Base-by-base conservation (phyloP, 2,113 vertebrate genomes). In the Rhombomys opimus region DNA sequence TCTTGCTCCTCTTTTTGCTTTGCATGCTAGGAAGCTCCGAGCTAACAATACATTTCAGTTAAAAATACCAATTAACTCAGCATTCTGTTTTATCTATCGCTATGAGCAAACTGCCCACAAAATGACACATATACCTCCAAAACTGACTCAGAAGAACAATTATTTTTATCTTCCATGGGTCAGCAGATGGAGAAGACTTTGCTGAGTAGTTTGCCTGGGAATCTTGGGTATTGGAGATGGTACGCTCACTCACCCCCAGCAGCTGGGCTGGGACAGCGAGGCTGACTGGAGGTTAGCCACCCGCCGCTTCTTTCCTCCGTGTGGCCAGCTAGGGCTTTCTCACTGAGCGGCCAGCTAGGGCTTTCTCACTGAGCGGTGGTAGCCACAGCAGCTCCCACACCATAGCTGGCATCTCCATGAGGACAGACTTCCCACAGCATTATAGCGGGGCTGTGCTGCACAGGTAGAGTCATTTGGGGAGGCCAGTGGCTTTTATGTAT, bases 1-100 rank as follows among this genome's bases (percentile, higher is more conserved):
- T 38, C 30, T 23, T n/a, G 38, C 0, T 92, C 46, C 85, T 27
- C 54, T 95, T 93, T 94, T 92, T 82, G 27, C 92, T 97, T 65
- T 61, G 68, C 61, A 23, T 87, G 50, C 72, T 77, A 95, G 96
- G 94, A 91, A 92, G 86, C 96, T 97, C 96, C 95, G 92, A 63
- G 73, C 41, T 92, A 86, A 89, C 8, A 35, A 30, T 32, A 73
- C 5, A 5, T 10, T 52, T 72, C 20, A 41, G 22, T 89, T 95
- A 87, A 86, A 91, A 89, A 22, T n/a, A 41, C 10, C 75, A 75
- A 50, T 76, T 70, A 78, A 35, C 25, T 52, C 6, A 85, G n/a
- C 76, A 52, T 27, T 93, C 38, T 57, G 61, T 94, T 95, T 78
- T 72, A 57, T 14, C 57, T 77, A 20, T 20, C 75, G 73, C 59